Evolutionary conservation across 1,140 invertebrate genomes (phyloP).

Genomic region (Sminthurides bifidus): DNA sequence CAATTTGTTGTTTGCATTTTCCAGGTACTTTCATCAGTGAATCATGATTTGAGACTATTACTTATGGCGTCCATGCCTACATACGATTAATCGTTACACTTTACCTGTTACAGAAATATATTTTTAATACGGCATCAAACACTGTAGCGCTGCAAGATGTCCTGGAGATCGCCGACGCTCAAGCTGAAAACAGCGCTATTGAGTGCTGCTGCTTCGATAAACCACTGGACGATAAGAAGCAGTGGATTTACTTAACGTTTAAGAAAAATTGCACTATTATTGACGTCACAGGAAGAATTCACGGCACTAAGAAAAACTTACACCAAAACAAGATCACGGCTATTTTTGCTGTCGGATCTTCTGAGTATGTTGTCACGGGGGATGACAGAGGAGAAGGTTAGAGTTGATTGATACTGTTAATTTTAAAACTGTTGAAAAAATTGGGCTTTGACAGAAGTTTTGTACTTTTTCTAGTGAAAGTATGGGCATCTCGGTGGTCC

Average conservation of each 20-base stretch:
- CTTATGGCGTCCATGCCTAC: too few relatives aligned
- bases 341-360: slow-evolving; percentile 14
- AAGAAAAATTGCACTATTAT: slow-evolving; percentile 21
- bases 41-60: not conserved
- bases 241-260: slow-evolving; percentile 29
- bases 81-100: slow-evolving; percentile 3
- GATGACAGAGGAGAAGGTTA: slow-evolving; percentile 22
- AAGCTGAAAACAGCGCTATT: slow-evolving; percentile 17
- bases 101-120: slow-evolving; percentile 20
- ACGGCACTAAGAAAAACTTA: slow-evolving; percentile 26
- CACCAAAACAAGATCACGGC: slow-evolving; percentile 22
- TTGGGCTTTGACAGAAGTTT: not conserved
- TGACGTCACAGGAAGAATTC: slow-evolving; percentile 24
- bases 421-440: not conserved
- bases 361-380: slow-evolving; percentile 28
- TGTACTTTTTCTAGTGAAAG: slow-evolving; percentile 14
- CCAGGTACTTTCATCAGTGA: not conserved
- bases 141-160: slow-evolving; percentile 20
- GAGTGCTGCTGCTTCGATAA: slow-evolving; percentile 23
- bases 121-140: slow-evolving; percentile 20
- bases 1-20: not conserved
- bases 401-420: not conserved
- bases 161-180: slow-evolving; percentile 26
- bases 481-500: slow-evolving; percentile 23
- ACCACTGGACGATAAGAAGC: slow-evolving; percentile 23